These are phyloP conservation scores for Misgurnus mizolepis DNA, from an alignment of 2,113 vertebrate species.

Conservation along the genomic window DNA sequence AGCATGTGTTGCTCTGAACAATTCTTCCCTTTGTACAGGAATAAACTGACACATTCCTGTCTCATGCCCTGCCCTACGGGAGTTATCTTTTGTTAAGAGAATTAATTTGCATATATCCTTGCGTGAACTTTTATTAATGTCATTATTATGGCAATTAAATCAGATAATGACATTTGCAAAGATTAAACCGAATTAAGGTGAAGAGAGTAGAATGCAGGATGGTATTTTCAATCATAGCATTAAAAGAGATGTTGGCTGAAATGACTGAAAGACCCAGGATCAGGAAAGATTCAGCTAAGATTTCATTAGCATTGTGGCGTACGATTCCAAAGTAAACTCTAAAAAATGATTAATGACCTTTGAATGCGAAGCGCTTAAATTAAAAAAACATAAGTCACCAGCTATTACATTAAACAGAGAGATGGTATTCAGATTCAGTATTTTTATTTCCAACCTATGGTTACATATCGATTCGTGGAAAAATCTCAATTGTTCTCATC, in stretches of 20 bases:
- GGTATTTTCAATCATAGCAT: not conserved
- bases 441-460: not conserved
- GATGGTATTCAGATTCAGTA: not conserved
- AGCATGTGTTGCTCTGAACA: slow-evolving; percentile 32
- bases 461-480: not conserved
- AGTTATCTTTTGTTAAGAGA: slow-evolving; percentile 29
- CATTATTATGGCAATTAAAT: not conserved
- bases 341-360: slow-evolving; percentile 38
- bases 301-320: not conserved
- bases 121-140: not conserved
- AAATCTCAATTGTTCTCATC: not conserved
- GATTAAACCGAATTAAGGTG: not conserved
- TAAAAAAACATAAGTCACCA: not conserved
- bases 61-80: slow-evolving; percentile 46
- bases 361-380: slow-evolving; percentile 2
- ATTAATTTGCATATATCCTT: not conserved
- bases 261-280: slow-evolving; percentile 9
- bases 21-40: slow-evolving; percentile 23
- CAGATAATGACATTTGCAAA: not conserved
- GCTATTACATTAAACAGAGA: not conserved
- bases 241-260: slow-evolving; percentile 17
- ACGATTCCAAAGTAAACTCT: slow-evolving; percentile 26
- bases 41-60: slow-evolving; percentile 52
- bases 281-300: not conserved
- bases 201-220: not conserved